Base-by-base conservation (phyloP, 2,888 invertebrate species). In the Meghimatium bilineatum region DNA sequence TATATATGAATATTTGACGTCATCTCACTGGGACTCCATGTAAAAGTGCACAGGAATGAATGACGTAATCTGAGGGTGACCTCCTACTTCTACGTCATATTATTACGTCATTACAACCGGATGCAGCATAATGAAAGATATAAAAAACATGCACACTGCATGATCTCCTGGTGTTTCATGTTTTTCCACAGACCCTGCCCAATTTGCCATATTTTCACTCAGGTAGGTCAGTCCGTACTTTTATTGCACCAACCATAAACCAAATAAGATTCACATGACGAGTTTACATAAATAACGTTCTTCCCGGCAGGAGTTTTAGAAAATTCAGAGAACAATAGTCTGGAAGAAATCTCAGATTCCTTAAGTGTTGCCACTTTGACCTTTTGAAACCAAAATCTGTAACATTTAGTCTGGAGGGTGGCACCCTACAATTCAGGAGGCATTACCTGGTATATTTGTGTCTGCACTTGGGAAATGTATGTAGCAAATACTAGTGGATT, bases 301-400 rank as follows among this genome's bases (percentile, higher is more conserved):
- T 23, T 12, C 6, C 23, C 17, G 6, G 14, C 56, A 56, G 56
- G 20, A 14, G 17, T 56, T 44, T 44, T 44, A 3, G 56, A 23
- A 23, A 67, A 67, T n/a, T 14, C 34, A 34, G 29, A 67, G 67
- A 20, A 34, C 29, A n/a, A 34, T 29, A 32, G n/a, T 34, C 67
- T 34, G 17, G 67, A 67, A 34, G 34, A 32, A 67, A 34, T 17
- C 34, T 34, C 29, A 34, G 32, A 67, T 67, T 34, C 34, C 34
- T 5, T 67, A 67, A 67, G 67, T 34, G 67, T 34, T 67, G 67
- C 67, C 67, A 34, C 67, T 67, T 67, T 67, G 67, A 67, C 67
- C 32, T 67, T 67, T 67, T 29, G 5, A 3, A 67, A 34, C 34
- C 67, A n/a, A 67, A 67, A 67, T 34, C 67, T 32, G 67, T 34